Evolutionary conservation across 2,113 vertebrate genomes (phyloP).

Genomic region (Boulengeromyrus knoepffleri): DNA sequence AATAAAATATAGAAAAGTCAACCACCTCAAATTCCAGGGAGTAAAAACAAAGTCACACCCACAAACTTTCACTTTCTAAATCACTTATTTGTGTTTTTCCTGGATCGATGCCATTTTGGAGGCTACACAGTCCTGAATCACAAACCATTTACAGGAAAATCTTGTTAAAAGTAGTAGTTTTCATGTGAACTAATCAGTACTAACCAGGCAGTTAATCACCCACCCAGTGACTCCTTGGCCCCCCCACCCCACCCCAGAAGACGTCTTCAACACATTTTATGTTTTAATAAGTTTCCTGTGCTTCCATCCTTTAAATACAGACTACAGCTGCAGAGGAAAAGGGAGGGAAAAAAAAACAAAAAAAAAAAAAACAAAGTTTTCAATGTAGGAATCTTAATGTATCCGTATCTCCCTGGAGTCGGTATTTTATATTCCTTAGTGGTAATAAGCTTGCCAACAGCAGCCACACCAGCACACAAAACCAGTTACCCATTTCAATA

Average conservation of each 20-base stretch:
- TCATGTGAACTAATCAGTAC: neutral
- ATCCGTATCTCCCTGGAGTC: neutral
- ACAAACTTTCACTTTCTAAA: neutral
- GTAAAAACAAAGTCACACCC: neutral
- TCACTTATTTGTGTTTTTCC: neutral
- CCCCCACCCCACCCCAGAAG: neutral
- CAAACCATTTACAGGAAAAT: neutral
- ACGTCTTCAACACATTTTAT: neutral
- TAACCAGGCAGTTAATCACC: neutral
- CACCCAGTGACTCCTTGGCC: too few species aligned
- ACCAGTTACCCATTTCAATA: neutral
- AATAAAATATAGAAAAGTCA: neutral
- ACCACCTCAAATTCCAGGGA: neutral
- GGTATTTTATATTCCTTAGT: neutral
- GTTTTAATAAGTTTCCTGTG: neutral
- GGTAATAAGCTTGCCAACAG: neutral
- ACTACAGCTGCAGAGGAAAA: neutral
- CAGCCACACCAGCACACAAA: neutral
- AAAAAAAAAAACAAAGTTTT: neutral
- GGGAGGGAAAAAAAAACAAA: neutral
- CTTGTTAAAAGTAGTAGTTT: neutral
- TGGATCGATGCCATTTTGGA: neutral
- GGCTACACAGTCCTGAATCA: neutral
- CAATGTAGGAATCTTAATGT: neutral
- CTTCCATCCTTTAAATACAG: neutral